Evolutionary conservation across 2,888 invertebrate genomes (phyloP).

Genomic region (Atethmia centrago): DNA sequence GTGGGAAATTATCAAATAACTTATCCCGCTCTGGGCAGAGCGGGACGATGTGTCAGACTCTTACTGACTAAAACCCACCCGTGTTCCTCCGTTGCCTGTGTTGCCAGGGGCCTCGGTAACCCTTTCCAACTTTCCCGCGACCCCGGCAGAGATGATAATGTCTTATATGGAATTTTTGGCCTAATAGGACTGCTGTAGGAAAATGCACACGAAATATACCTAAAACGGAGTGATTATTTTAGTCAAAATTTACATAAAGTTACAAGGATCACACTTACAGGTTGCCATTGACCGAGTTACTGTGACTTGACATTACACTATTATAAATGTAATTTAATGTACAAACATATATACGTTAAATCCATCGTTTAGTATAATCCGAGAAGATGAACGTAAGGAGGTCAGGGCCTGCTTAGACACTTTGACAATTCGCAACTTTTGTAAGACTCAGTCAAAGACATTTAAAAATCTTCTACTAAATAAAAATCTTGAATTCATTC

Average conservation of each 20-base stretch:
- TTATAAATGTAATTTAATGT: neutral
- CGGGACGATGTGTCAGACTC: no score
- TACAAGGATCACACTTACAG: neutral
- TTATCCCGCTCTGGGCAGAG: no score
- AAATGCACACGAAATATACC: neutral
- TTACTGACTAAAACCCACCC: no score
- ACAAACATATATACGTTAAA: conserved; percentile 1
- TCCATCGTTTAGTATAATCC: conserved; percentile 4
- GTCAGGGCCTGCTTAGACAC: neutral
- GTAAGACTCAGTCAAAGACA: neutral
- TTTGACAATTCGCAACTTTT: neutral
- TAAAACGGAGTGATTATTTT: neutral
- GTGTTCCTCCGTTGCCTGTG: no score
- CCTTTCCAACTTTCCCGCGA: no score
- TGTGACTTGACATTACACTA: conserved; percentile 10
- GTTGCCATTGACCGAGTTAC: conserved; percentile 16
- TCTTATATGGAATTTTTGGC: no score
- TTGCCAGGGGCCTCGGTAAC: no score
- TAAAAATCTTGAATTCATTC: no score
- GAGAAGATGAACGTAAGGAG: neutral
- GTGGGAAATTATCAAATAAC: no score
- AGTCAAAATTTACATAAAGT: conserved; percentile 5
- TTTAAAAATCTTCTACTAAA: no score
- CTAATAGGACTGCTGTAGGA: neutral
- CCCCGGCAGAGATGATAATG: no score